A percentile compares a stretch with the other conserved stretches of the same genome.
Conservation (phyloP, 2,888 invertebrate genomes). For the Nebria salina region DNA sequence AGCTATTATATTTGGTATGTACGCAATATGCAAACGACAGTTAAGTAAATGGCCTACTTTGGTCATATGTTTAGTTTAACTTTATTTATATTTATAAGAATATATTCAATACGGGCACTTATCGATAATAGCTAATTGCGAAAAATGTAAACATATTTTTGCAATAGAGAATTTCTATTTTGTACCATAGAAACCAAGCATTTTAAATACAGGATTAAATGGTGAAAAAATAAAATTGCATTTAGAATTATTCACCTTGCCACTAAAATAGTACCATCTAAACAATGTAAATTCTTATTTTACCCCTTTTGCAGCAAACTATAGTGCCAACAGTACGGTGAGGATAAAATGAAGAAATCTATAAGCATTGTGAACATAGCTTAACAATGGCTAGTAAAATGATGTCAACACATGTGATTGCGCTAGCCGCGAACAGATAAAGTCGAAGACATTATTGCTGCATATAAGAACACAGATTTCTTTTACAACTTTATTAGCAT, state of each 20-base stretch:
- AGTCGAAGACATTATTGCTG: not conserved
- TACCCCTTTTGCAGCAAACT: not conserved
- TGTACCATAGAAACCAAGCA: too few species aligned
- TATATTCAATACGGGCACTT: not conserved
- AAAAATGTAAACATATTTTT: not conserved
- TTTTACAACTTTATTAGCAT: not conserved
- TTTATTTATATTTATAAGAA: not conserved
- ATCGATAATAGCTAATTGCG: not conserved
- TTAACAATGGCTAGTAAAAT: not conserved
- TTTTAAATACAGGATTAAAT: too few species aligned
- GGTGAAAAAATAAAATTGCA: too few species aligned
- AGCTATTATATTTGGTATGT: not conserved
- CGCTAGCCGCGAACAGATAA: not conserved
- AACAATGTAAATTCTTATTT: not conserved
- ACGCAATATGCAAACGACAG: conserved; percentile 2
- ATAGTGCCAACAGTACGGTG: not conserved
- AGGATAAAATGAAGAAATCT: not conserved
- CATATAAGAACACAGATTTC: not conserved
- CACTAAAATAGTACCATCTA: not conserved
- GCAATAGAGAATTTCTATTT: too few species aligned
- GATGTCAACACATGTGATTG: not conserved
- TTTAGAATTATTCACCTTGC: too few species aligned
- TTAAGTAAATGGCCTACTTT: not conserved
- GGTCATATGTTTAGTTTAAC: not conserved
- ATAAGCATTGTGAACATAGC: not conserved